Conservation (phyloP, 2,888 invertebrate genomes). For the Incurvaria masculella region DNA sequence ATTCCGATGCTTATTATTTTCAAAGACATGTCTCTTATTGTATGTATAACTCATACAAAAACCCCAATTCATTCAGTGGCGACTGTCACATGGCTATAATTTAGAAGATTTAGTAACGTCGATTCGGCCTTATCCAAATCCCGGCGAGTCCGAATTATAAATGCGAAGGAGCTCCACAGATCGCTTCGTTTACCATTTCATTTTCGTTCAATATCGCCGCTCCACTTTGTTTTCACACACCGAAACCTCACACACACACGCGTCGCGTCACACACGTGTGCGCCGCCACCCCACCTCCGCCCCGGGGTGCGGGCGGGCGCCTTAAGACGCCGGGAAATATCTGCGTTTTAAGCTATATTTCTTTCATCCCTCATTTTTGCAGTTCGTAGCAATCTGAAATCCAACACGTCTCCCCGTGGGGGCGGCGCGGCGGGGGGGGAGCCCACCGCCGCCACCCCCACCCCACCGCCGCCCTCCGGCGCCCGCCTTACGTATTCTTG, state of each 20-base stretch:
- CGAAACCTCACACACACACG: background rate
- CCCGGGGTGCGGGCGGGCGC: slow-evolving; percentile 15
- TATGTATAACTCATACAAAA: too few species aligned
- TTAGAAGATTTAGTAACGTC: too few species aligned
- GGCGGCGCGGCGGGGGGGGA: slow-evolving; percentile 24
- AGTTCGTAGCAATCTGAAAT: slow-evolving; percentile 60
- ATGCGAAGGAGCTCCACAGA: slow-evolving; percentile 58
- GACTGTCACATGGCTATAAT: too few species aligned
- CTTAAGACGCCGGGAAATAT: slow-evolving; percentile 58
- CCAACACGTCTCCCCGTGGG: slow-evolving; percentile 56
- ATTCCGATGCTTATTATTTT: too few species aligned
- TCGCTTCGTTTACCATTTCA: slow-evolving; percentile 58
- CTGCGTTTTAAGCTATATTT: slow-evolving; percentile 61
- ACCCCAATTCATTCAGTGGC: too few species aligned
- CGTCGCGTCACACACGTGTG: background rate
- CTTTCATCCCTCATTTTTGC: slow-evolving; percentile 62
- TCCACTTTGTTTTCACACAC: slow-evolving; percentile 43
- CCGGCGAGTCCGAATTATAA: slow-evolving; percentile 57
- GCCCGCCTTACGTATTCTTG: slow-evolving; percentile 33
- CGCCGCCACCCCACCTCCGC: slow-evolving; percentile 26
- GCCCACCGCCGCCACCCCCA: slow-evolving; percentile 1
- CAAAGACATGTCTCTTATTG: too few species aligned
- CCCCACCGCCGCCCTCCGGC: background rate
- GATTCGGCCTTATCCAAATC: slow-evolving; percentile 20
- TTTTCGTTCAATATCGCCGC: slow-evolving; percentile 57